Evolutionary conservation across 2,888 invertebrate species (phyloP), one percentile per base, ranked within the genome.

Genomic region (Melipona beecheii): DNA sequence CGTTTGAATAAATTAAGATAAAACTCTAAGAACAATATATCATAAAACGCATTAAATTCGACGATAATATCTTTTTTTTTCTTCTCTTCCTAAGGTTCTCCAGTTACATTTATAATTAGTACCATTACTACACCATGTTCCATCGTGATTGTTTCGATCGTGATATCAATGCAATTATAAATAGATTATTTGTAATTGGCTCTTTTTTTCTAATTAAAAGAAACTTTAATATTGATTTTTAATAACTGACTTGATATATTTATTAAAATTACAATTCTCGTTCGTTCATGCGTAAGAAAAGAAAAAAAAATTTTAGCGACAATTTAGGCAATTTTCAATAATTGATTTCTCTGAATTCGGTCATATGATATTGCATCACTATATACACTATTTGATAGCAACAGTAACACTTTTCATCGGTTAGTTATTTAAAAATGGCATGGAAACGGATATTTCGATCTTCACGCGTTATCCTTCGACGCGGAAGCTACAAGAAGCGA

Each of bases 1-100:
- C 15, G 9, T 49, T 21, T 6, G 60, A 72, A 72, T 72, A 72
- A 72, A 49, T 60, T 60, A 60, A 49, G 19, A 71, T 71, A 13
- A 58, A 58, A 58, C 19, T 3, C 9, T 19, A n/a, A 17, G 17
- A 43, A 24, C 24, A n/a, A n/a, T 21, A 17, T 56, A 24, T 13
- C 19, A 9, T 70, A 9, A 70, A 15, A n/a, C 2, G 2, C n/a
- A 4, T 43, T n/a, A 24, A 68, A 52, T 68, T 11, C n/a, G 6
- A 56, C 9, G n/a, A 43, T 43, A 43, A 54, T 31, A n/a, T 21
- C 56, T 21, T 56, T 11, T 21, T 58, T 15, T 52, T 27, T 31
- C 24, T 52, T 17, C 50, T 17, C 21, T 54, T 21, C 21, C 11
- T 58, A 11, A 36, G n/a, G 24, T 43, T 60, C 52, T 50, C 24